Percentiles rank a stretch among this genome's conserved stretches.
Conservation (phyloP, 2,113 vertebrate genomes). For the Carassius carassius region DNA sequence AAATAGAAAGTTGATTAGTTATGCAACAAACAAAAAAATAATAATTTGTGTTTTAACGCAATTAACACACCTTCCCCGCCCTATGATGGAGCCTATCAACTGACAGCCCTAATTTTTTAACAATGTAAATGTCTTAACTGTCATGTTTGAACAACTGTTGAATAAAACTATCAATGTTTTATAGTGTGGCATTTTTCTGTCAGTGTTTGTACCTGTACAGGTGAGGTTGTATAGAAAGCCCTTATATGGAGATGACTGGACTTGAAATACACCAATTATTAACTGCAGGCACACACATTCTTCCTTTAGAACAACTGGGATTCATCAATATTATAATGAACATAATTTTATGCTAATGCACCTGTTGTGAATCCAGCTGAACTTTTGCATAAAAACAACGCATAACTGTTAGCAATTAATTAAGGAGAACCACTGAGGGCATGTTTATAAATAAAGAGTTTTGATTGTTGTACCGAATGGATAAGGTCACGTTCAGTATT, state of each 20-base stretch:
- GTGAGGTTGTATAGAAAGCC: not conserved
- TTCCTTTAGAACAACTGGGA: not conserved
- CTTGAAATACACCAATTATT: not conserved
- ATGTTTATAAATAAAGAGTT: not conserved
- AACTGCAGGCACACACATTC: not conserved
- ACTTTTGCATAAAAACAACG: not conserved
- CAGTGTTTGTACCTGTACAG: not conserved
- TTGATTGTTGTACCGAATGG: not conserved
- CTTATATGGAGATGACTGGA: not conserved
- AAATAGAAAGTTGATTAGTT: no score
- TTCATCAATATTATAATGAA: not conserved
- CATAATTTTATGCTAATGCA: not conserved
- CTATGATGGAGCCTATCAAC: no score
- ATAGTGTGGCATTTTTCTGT: not conserved
- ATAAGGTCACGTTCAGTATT: slow-evolving; percentile 21
- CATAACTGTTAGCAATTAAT: not conserved
- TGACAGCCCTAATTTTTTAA: no score
- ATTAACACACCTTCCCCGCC: no score
- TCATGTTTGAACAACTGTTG: no score
- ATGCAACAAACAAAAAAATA: no score
- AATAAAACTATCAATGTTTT: not conserved
- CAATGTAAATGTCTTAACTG: no score
- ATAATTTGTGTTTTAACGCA: no score
- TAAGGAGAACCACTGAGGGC: not conserved
- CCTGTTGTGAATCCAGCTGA: not conserved